Evolutionary conservation across 2,888 invertebrate species (phyloP), one percentile per base, ranked within the genome.

Genomic region (Dusona sp.): DNA sequence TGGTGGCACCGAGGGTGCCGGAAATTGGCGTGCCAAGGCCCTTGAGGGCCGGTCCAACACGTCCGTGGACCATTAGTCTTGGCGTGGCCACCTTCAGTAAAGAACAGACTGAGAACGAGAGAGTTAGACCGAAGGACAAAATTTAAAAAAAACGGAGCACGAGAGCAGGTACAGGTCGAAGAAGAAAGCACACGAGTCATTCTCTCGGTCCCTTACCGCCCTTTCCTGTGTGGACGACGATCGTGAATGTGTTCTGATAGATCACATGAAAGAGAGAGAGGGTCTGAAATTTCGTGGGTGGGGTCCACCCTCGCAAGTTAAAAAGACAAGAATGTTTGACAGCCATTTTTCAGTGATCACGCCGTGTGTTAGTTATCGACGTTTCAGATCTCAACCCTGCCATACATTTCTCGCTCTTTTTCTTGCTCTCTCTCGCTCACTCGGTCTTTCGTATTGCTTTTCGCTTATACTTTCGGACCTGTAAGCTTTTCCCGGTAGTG

Each of bases 321-420:
- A 93, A 92, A 93, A 92, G 92, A 92, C 92, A 92, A 92, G 92
- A 92, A 92, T 93, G 92, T 93, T 93, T 93, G 93, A 93, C 93
- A 93, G 93, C 92, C 92, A 93, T 93, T 93, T 93, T 93, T 93
- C 93, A 93, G 92, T 93, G 93, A 93, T 93, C 93, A 92, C 92
- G 90, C 91, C 90, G 91, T 90, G 91, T 90, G 92, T 92, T 92
- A 90, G 92, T 93, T 93, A 93, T 93, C 93, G 92, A 92, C 90
- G 57, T 84, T 83, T 86, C 84, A 88, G 88, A 87, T 87, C 85
- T 84, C 75, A 79, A 81, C 89, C 87, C 82, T 84, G 85, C 61
- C 16, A 16, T 29, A 68, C 80, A 54, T 22, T 25, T 51, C 72
- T 57, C 67, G 25, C 11, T 72, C 83, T 78, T 51, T 73, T 54